Evolutionary conservation across 2,888 invertebrate species (phyloP).

Genomic region (Sipha maydis): DNA sequence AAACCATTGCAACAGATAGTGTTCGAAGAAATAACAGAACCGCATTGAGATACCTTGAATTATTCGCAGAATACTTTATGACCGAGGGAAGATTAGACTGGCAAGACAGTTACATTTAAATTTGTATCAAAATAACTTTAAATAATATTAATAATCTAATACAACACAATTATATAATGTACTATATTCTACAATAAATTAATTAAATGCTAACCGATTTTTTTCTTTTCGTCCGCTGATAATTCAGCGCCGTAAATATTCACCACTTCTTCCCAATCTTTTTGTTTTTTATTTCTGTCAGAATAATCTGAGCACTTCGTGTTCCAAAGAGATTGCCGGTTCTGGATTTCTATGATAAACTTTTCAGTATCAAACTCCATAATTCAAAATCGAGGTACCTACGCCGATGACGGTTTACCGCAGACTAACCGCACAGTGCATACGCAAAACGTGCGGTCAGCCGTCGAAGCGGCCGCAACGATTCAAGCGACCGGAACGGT

Average conservation of each 20-base stretch:
- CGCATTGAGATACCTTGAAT: slow-evolving; percentile 29
- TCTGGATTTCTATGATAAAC: slow-evolving; percentile 10
- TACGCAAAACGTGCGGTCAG: neutral
- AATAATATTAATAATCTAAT: too few relatives aligned
- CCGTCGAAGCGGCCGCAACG: neutral
- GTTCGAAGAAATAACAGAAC: slow-evolving; percentile 26
- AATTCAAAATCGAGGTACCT: neutral
- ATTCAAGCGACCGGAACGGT: neutral
- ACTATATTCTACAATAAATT: neutral
- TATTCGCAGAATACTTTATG: slow-evolving; percentile 14
- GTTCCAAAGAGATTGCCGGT: slow-evolving; percentile 11
- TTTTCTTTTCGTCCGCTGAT: neutral
- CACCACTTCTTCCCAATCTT: slow-evolving; percentile 1
- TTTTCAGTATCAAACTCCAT: slow-evolving; percentile 10
- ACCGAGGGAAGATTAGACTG: slow-evolving; percentile 23
- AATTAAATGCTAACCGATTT: slow-evolving; percentile 9
- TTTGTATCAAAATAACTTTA: too few relatives aligned
- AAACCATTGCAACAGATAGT: neutral
- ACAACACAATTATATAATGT: too few relatives aligned
- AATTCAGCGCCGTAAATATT: slow-evolving; percentile 14
- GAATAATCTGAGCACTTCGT: neutral
- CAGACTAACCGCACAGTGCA: neutral
- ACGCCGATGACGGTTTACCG: neutral
- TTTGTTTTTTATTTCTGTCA: slow-evolving; percentile 10
- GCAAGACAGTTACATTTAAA: slow-evolving; percentile 24